phyloP scores from a whole-genome alignment of 2,797 vertebrate genomes.

The Tauraco hartlaubi region DNA sequence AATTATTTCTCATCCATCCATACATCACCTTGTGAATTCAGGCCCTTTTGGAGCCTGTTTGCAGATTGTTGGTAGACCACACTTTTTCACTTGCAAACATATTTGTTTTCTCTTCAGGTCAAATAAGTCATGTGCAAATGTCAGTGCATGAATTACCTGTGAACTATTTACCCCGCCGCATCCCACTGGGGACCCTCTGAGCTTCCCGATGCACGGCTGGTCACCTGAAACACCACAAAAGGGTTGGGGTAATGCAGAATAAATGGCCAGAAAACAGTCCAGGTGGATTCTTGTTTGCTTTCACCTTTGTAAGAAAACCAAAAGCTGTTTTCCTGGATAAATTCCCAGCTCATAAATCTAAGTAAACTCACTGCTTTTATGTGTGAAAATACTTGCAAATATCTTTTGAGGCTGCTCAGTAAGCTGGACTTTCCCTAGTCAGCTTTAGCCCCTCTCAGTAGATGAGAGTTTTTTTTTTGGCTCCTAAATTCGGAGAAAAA shows the following conservation, averaged over 20 bases:
- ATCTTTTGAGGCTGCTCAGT: rapidly evolving
- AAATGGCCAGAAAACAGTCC: not conserved
- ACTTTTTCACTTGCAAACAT: not conserved
- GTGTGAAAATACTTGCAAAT: not conserved
- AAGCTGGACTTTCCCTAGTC: not conserved
- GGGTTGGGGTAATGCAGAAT: not conserved
- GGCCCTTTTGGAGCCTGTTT: not conserved
- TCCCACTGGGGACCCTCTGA: not conserved
- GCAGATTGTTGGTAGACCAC: not conserved
- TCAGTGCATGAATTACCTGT: conserved; percentile 19
- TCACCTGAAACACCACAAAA: not conserved
- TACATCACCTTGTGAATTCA: not conserved
- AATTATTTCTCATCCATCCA: not conserved
- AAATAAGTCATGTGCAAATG: conserved; percentile 7
- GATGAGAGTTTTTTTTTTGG: not conserved
- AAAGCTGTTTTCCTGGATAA: not conserved
- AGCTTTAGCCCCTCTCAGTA: not conserved
- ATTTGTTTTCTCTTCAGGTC: conserved; percentile 32
- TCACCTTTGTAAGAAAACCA: not conserved
- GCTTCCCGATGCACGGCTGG: rapidly evolving
- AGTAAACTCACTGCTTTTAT: not conserved
- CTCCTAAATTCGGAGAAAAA: not conserved
- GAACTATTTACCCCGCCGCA: not conserved
- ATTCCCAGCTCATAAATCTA: not conserved
- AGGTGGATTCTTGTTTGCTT: not conserved